Conservation (phyloP, 2,888 invertebrate species). For the Conops quadrifasciatus region DNA sequence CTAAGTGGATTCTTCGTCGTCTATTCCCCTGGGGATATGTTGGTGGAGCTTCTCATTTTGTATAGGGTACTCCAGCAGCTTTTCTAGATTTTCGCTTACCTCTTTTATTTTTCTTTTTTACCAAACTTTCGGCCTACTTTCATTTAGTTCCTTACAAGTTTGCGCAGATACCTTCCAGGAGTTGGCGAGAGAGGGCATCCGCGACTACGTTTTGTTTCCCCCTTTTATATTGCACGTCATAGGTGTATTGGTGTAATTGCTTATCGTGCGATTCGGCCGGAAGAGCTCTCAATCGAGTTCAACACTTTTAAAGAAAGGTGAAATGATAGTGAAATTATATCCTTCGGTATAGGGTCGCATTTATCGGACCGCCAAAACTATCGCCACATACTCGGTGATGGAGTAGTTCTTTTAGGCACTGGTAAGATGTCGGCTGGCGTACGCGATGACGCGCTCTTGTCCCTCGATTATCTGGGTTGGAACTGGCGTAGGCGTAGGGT, state of each 20-base stretch:
- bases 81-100: too few relatives aligned
- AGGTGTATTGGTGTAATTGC: conserved; percentile 9
- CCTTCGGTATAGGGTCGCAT: neutral
- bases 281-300: conserved; percentile 10
- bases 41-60: too few relatives aligned
- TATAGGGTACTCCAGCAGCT: too few relatives aligned
- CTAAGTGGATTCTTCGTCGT: neutral
- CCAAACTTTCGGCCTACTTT: neutral
- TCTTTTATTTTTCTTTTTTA: too few relatives aligned
- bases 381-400: neutral
- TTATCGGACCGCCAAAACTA: neutral
- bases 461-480: neutral
- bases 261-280: conserved; percentile 1
- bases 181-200: conserved; percentile 3
- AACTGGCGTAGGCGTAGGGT: neutral
- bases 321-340: neutral
- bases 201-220: neutral
- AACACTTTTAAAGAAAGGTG: neutral
- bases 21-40: too few relatives aligned
- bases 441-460: neutral
- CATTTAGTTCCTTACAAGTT: neutral
- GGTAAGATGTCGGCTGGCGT: neutral
- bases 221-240: neutral
- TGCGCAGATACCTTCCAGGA: neutral
- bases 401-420: neutral